Evolutionary conservation across 30 jellyfish, hydroid and myxozoan species (phyloP).

Genomic region (Phacellophora camtschatica): DNA sequence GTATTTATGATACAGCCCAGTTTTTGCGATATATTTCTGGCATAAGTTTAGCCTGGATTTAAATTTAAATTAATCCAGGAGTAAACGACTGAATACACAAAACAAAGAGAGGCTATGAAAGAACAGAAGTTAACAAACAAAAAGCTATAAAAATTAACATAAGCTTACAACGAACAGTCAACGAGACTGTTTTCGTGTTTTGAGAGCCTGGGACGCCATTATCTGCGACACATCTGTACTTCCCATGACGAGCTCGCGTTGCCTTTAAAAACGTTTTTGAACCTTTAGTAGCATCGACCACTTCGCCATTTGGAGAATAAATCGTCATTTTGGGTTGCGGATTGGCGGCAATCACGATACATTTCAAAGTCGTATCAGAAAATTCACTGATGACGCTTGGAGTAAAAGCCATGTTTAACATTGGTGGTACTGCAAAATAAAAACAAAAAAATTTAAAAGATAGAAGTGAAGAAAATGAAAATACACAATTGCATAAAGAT

Average conservation of each 20-base stretch:
- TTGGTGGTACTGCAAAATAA: slow-evolving; percentile 44
- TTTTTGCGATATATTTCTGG: too few relatives aligned
- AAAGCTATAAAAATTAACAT: too few relatives aligned
- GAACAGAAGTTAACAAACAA: too few relatives aligned
- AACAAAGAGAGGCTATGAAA: too few relatives aligned
- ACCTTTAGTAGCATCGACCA: background rate
- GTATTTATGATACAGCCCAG: too few relatives aligned
- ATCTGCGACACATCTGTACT: slow-evolving; percentile 28
- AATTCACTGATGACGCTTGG: slow-evolving; percentile 18
- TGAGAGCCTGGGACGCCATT: slow-evolving; percentile 45
- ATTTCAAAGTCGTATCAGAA: slow-evolving; percentile 3
- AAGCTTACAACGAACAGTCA: slow-evolving; percentile 47
- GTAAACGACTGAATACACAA: too few relatives aligned
- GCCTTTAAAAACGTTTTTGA: background rate
- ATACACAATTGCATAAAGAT: background rate
- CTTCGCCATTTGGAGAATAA: background rate
- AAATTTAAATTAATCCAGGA: too few relatives aligned
- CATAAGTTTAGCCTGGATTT: too few relatives aligned
- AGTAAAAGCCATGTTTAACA: background rate
- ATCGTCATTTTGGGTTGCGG: slow-evolving; percentile 31
- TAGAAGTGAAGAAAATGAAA: background rate
- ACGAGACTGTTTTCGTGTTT: background rate
- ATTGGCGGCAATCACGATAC: slow-evolving; percentile 41
- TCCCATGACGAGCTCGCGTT: slow-evolving; percentile 32
- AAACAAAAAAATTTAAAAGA: too few relatives aligned